A percentile compares a stretch with the other conserved stretches of the same genome.
These are phyloP conservation scores for Pygocentrus nattereri DNA, from an alignment of 2,797 vertebrate genomes.

Conservation along the genomic window DNA sequence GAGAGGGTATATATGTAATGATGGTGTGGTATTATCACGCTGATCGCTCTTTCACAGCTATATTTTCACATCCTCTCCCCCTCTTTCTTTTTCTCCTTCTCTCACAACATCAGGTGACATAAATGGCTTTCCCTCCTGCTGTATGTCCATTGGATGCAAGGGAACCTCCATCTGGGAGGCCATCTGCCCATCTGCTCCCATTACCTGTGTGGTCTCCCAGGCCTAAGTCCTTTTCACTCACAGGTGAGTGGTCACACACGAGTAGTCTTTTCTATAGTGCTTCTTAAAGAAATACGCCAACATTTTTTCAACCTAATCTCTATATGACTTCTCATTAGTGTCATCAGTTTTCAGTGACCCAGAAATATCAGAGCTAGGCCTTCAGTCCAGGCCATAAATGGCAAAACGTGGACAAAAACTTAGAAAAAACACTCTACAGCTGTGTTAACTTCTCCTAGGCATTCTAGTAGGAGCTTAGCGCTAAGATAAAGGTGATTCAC, in stretches of 20 bases:
- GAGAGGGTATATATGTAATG: background rate
- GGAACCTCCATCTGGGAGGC: constrained; percentile 43
- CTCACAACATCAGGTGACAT: constrained; percentile 46
- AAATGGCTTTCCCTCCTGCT: constrained; percentile 45
- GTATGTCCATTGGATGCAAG: constrained; percentile 32
- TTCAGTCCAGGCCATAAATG: too few relatives aligned
- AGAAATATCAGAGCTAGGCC: too few relatives aligned
- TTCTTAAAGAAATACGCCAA: background rate
- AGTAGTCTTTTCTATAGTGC: background rate
- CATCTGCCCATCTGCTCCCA: constrained; percentile 39
- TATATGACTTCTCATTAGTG: background rate
- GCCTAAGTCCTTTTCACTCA: constrained; percentile 11
- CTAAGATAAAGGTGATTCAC: too few relatives aligned
- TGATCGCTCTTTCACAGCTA: background rate
- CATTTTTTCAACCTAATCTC: background rate
- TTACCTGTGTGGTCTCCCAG: constrained; percentile 34
- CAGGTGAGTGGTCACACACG: constrained; percentile 27
- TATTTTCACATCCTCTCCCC: background rate
- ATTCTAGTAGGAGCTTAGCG: too few relatives aligned
- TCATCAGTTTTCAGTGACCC: background rate
- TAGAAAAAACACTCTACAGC: too few relatives aligned
- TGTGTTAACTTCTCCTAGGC: too few relatives aligned
- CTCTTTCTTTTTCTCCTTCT: background rate
- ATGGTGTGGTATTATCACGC: constrained; percentile 9
- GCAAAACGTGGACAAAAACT: too few relatives aligned